Evolutionary conservation across 2,797 vertebrate species (phyloP).

Genomic region (Enteromius treurensis): DNA sequence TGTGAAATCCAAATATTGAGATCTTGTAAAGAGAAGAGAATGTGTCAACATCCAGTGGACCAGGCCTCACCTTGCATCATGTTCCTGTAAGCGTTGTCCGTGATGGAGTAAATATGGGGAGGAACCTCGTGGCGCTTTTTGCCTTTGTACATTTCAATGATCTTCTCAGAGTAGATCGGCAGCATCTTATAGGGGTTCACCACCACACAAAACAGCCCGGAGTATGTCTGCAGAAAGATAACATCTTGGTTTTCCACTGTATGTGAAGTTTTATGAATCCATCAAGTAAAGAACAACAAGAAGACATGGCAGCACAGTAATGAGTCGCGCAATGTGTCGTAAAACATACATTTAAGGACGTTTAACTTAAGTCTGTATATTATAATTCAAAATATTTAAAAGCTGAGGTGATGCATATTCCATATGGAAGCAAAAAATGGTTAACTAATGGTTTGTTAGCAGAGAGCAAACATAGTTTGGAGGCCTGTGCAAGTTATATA

Average conservation of each 20-base stretch:
- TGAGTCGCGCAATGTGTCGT: not conserved
- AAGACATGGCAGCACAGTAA: not conserved
- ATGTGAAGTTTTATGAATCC: constrained; percentile 16
- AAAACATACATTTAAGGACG: constrained; percentile 1
- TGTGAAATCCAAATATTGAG: not conserved
- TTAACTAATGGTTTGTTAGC: constrained; percentile 31
- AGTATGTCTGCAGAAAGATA: constrained; percentile 85
- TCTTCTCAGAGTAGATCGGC: constrained; percentile 96
- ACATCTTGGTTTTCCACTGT: not conserved
- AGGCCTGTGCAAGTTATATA: constrained; percentile 8
- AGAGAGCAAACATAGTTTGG: constrained; percentile 4
- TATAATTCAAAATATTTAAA: constrained; percentile 9
- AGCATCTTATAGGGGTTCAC: constrained; percentile 96
- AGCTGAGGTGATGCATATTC: not conserved
- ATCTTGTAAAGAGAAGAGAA: constrained; percentile 7
- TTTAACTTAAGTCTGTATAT: constrained; percentile 6
- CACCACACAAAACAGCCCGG: constrained; percentile 96
- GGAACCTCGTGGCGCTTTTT: constrained; percentile 98
- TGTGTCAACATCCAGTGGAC: not conserved
- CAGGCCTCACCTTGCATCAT: constrained; percentile 91
- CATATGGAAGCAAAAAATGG: not conserved
- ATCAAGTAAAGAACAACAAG: constrained; percentile 9
- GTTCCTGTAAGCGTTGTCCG: constrained; percentile 96
- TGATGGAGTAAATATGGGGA: constrained; percentile 95
- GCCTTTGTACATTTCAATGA: constrained; percentile 97